These are phyloP conservation scores for Ommatoiulus sabulosus DNA, from an alignment of 2,888 invertebrate species.

Conservation along the genomic window DNA sequence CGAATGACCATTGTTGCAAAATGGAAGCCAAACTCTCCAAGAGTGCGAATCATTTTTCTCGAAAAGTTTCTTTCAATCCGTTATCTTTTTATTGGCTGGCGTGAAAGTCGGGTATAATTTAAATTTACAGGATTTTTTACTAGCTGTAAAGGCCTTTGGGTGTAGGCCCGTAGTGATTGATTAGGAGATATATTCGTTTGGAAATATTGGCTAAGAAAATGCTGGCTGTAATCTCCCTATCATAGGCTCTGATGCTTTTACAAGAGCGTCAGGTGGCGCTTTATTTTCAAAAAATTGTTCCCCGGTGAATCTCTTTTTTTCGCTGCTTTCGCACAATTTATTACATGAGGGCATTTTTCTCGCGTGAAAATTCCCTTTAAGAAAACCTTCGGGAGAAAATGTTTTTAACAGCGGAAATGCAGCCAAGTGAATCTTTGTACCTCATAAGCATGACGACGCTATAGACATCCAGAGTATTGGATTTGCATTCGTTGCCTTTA, in stretches of 20 bases:
- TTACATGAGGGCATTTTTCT: conserved; percentile 40
- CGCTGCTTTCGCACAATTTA: conserved; percentile 6
- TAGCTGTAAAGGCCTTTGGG: conserved; percentile 2
- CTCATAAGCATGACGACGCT: conserved; percentile 37
- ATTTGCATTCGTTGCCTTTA: conserved; percentile 40
- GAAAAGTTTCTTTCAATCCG: no score
- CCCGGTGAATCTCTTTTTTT: background rate
- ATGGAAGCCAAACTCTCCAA: no score
- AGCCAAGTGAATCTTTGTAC: conserved; percentile 35
- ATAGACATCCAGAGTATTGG: conserved; percentile 11
- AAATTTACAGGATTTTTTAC: background rate
- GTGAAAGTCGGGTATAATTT: background rate
- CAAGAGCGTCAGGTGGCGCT: conserved; percentile 40
- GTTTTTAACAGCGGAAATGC: conserved; percentile 31
- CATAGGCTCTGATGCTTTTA: conserved; percentile 28
- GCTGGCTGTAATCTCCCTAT: conserved; percentile 30
- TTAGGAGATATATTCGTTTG: conserved; percentile 17
- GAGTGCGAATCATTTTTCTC: no score
- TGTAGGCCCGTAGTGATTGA: background rate
- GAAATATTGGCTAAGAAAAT: conserved; percentile 31
- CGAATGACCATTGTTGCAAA: no score
- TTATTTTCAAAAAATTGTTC: conserved; percentile 40
- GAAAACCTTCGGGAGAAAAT: conserved; percentile 3
- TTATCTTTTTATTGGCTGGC: background rate
- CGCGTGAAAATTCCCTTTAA: conserved; percentile 40